These are phyloP conservation scores for Tholera decimalis DNA, from an alignment of 2,888 invertebrate species.

Conservation along the genomic window DNA sequence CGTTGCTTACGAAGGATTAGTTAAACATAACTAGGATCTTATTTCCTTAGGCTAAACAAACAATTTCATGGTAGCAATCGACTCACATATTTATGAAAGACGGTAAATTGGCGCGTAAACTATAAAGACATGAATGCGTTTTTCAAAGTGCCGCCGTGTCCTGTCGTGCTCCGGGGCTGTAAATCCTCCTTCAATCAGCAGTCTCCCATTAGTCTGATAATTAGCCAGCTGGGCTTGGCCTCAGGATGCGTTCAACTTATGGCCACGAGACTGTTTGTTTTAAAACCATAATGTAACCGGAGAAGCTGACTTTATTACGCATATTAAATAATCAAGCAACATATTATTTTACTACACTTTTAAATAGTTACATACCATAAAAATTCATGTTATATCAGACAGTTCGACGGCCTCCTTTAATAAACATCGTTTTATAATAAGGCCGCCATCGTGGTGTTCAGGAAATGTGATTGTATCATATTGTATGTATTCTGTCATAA, in stretches of 20 bases:
- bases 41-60: conserved; percentile 34
- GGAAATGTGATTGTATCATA: conserved; percentile 22
- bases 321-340: conserved; percentile 45
- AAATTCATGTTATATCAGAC: conserved; percentile 17
- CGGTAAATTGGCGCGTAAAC: conserved; percentile 42
- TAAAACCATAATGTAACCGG: conserved; percentile 39
- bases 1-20: conserved; percentile 15
- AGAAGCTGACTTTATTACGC: conserved; percentile 33
- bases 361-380: conserved; percentile 25
- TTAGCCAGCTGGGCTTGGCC: conserved; percentile 42
- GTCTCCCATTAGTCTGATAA: conserved; percentile 49
- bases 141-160: conserved; percentile 45
- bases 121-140: conserved; percentile 46
- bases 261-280: conserved; percentile 43
- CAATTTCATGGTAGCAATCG: conserved; percentile 44
- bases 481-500: conserved; percentile 28
- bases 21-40: conserved; percentile 23
- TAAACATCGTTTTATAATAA: conserved; percentile 18
- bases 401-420: neutral
- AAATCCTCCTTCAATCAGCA: conserved; percentile 41
- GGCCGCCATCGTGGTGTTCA: conserved; percentile 7
- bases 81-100: conserved; percentile 47
- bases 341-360: conserved; percentile 29
- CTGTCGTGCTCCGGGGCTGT: conserved; percentile 29
- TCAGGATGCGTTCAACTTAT: conserved; percentile 27